These are phyloP conservation scores for Sarcoramphus papa DNA, from an alignment of 2,797 vertebrate genomes.

Conservation along the genomic window DNA sequence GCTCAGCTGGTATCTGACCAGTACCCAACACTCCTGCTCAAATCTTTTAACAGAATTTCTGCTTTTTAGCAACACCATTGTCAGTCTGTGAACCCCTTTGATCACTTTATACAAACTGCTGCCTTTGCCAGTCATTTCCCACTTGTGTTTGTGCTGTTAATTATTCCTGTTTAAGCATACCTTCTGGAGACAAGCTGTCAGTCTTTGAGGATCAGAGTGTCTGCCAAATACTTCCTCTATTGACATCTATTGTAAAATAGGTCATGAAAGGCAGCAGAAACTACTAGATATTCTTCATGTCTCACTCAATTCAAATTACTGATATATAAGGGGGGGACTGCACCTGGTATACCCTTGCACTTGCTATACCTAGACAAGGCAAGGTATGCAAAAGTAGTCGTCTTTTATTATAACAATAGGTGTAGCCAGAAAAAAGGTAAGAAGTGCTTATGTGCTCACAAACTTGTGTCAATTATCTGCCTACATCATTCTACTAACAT, in stretches of 20 bases:
- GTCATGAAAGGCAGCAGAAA: background rate
- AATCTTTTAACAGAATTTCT: background rate
- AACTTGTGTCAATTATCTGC: background rate
- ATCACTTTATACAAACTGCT: background rate
- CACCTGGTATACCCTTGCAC: background rate
- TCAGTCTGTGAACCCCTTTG: background rate
- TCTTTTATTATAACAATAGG: background rate
- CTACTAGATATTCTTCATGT: background rate
- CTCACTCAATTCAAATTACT: background rate
- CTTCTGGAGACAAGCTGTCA: background rate
- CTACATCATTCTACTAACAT: background rate
- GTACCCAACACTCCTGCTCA: background rate
- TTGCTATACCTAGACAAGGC: background rate
- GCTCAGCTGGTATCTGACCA: background rate
- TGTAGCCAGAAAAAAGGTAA: background rate
- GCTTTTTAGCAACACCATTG: background rate
- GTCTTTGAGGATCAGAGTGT: background rate
- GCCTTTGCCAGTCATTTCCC: background rate
- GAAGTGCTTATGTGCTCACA: background rate
- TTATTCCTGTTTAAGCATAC: background rate
- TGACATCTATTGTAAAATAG: background rate
- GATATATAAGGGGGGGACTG: background rate
- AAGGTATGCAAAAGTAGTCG: background rate
- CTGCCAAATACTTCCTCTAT: background rate
- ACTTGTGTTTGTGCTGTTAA: background rate